phyloP scores from a whole-genome alignment of 2,888 invertebrate species.

The Cryptocheilus praepositus region DNA sequence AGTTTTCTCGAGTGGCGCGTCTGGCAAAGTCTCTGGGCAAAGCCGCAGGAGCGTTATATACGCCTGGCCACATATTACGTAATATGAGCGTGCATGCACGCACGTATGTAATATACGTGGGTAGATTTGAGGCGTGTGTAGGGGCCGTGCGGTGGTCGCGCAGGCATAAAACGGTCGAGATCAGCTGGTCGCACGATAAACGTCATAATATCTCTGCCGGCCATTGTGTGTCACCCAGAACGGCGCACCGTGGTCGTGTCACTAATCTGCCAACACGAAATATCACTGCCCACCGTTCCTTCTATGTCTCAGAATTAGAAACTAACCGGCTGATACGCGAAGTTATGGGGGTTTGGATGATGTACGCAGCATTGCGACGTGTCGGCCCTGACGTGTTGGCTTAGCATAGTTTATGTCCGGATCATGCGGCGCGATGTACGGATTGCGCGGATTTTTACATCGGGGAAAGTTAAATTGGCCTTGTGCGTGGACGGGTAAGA shows the following conservation, averaged over 20 bases:
- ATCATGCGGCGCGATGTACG: too few species aligned
- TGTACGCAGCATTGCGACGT: too few species aligned
- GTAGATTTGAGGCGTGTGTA: conserved; percentile 13
- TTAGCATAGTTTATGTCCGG: too few species aligned
- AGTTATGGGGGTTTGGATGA: too few species aligned
- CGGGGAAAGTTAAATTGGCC: too few species aligned
- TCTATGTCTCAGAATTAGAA: background rate
- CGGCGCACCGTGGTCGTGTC: conserved; percentile 8
- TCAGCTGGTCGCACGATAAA: conserved; percentile 29
- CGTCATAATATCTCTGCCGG: conserved; percentile 28
- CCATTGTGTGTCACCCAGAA: conserved; percentile 21
- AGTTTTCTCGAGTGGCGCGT: too few species aligned
- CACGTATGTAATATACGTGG: conserved; percentile 1
- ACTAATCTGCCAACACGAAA: conserved; percentile 2
- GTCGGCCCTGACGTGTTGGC: too few species aligned
- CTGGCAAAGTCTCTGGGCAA: too few species aligned
- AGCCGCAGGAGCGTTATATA: too few species aligned
- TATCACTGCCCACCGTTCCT: background rate
- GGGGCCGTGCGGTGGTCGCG: conserved; percentile 8
- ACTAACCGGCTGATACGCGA: too few species aligned
- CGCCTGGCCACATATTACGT: background rate
- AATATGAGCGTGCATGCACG: background rate
- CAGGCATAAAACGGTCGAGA: conserved; percentile 25
- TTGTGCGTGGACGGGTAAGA: too few species aligned
- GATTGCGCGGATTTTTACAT: too few species aligned